Conservation (phyloP, 2,113 vertebrate species). For the Megalops atlanticus region DNA sequence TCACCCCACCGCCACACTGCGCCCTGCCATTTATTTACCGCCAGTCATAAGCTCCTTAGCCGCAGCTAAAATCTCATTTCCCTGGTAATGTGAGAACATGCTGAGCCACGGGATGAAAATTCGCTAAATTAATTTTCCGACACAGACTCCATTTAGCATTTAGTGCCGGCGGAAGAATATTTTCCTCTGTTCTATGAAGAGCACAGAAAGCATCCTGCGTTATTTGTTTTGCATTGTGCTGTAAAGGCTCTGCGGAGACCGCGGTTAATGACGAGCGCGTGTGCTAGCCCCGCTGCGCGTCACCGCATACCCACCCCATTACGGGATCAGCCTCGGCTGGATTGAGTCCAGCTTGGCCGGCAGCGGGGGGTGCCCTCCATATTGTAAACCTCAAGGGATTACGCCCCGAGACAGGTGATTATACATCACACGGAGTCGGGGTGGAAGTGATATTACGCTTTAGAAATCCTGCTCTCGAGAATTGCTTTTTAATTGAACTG, state of each 20-base stretch:
- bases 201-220: background rate
- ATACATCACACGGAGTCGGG: background rate
- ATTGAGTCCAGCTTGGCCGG: background rate
- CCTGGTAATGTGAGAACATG: constrained; percentile 20
- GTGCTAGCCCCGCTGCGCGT: background rate
- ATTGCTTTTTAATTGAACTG: background rate
- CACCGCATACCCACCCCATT: background rate
- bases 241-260: background rate
- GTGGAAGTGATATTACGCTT: background rate
- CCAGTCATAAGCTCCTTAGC: constrained; percentile 23
- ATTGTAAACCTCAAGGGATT: constrained; percentile 7
- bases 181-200: background rate
- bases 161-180: background rate
- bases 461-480: background rate
- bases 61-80: constrained; percentile 12
- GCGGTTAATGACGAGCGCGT: too few species aligned
- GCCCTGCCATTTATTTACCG: background rate
- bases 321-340: background rate
- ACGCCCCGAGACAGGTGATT: background rate
- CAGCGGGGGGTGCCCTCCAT: background rate
- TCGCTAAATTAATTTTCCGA: constrained; percentile 15
- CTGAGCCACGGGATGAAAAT: background rate
- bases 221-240: background rate
- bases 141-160: background rate
- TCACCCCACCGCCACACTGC: background rate